These are phyloP conservation scores for Diarsia brunnea DNA, from an alignment of 2,888 invertebrate species.

Conservation along the genomic window DNA sequence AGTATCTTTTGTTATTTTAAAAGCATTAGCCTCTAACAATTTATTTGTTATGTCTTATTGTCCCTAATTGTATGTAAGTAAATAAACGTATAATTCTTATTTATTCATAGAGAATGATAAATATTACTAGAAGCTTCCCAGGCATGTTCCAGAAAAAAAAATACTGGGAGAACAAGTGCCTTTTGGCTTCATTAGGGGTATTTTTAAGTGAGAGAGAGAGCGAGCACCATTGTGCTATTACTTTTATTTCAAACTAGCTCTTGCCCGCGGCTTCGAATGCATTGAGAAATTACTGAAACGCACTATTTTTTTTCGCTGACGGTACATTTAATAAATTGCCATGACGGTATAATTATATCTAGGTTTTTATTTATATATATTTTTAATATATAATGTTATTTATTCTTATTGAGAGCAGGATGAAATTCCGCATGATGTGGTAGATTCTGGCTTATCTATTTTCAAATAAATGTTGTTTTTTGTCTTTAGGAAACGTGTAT, in stretches of 20 bases:
- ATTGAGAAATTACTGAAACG: background rate
- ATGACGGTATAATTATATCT: background rate
- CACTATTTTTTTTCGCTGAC: background rate
- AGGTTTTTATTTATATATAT: background rate
- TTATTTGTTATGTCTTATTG: too few species aligned
- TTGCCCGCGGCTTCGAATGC: background rate
- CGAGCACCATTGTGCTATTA: background rate
- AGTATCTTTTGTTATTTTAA: background rate
- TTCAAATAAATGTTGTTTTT: background rate
- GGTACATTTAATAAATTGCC: constrained; percentile 9
- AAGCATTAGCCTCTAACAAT: too few species aligned
- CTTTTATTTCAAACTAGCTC: background rate
- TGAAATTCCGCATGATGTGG: constrained; percentile 10
- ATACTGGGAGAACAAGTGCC: too few species aligned
- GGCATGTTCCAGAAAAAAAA: too few species aligned
- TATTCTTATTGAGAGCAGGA: background rate
- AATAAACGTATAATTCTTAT: too few species aligned
- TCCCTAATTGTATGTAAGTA: too few species aligned
- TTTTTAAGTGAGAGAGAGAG: too few species aligned
- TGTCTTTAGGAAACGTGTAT: background rate
- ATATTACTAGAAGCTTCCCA: too few species aligned
- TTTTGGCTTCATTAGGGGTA: too few species aligned
- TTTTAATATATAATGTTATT: background rate
- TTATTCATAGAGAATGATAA: too few species aligned
- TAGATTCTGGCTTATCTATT: background rate